Conservation (phyloP, 2,113 vertebrate species). For the Tautogolabrus adspersus region DNA sequence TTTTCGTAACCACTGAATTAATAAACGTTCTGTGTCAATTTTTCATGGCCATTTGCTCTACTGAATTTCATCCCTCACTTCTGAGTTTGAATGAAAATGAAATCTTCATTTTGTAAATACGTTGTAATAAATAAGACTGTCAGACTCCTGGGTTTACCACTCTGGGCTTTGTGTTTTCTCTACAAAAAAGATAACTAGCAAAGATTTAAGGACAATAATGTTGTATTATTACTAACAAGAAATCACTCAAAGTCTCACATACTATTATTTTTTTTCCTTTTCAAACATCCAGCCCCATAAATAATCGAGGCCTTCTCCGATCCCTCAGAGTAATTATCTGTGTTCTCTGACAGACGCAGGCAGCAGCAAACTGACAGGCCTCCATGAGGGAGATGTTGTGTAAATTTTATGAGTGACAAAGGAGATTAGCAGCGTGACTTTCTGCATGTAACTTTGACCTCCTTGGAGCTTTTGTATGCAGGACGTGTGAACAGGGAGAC, state of each 20-base stretch:
- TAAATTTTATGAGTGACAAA: conserved; percentile 90
- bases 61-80: background rate
- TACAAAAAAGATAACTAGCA: background rate
- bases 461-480: conserved; percentile 58
- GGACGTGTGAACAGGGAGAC: conserved; percentile 45
- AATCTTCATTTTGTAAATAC: conserved; percentile 5
- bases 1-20: background rate
- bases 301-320: conserved; percentile 84
- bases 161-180: background rate
- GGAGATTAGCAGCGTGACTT: conserved; percentile 84
- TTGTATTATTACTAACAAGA: conserved; percentile 71
- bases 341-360: conserved; percentile 85
- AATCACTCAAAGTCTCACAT: conserved; percentile 74
- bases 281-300: conserved; percentile 82
- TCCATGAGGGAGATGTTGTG: conserved; percentile 86
- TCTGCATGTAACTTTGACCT: conserved; percentile 84
- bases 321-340: conserved; percentile 85
- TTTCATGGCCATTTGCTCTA: conserved; percentile 6
- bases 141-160: background rate
- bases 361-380: conserved; percentile 84
- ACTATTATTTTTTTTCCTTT: conserved; percentile 38
- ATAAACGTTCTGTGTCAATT: background rate
- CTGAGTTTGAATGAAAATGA: conserved; percentile 14
- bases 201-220: conserved; percentile 15
- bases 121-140: conserved; percentile 15